phyloP scores from a whole-genome alignment of 2,797 vertebrate species.

The Enteromius mattozi region DNA sequence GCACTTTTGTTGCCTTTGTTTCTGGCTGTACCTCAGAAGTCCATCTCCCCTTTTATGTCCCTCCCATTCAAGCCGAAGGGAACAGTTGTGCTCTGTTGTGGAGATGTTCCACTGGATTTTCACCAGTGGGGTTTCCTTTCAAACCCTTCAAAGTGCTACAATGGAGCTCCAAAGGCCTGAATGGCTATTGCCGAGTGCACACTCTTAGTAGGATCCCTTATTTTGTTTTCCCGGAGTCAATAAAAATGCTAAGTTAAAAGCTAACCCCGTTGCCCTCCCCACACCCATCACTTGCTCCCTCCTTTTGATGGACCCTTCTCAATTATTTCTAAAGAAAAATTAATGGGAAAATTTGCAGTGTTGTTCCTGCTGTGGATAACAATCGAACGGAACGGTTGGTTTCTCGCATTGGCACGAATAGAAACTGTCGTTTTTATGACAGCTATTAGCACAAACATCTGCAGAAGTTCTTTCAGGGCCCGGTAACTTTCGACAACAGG shows the following conservation, averaged over 20 bases:
- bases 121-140: conserved; percentile 99
- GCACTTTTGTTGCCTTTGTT: conserved; percentile 99
- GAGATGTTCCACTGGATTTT: conserved; percentile 99
- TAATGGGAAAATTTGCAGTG: conserved; percentile 67
- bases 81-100: conserved; percentile 99
- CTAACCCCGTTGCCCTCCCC: conserved; percentile 81
- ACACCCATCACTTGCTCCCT: conserved; percentile 78
- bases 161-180: conserved; percentile 90
- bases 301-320: conserved; percentile 76
- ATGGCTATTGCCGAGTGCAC: conserved; percentile 97
- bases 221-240: conserved; percentile 99
- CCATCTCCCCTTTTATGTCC: conserved; percentile 99
- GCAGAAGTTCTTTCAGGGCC: conserved; percentile 31
- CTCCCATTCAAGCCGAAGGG: conserved; percentile 99
- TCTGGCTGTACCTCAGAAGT: conserved; percentile 99
- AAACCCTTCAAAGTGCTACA: conserved; percentile 95
- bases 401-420: conserved; percentile 1
- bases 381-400: conserved; percentile 5
- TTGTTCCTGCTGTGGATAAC: conserved; percentile 44
- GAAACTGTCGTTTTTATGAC: conserved; percentile 29
- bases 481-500: background rate
- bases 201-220: conserved; percentile 95
- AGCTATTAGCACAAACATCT: conserved; percentile 23
- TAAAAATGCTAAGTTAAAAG: conserved; percentile 98
- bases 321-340: conserved; percentile 86